Evolutionary conservation across 2,797 vertebrate species (phyloP), one percentile per base, ranked within the genome.

Genomic region (Ptychadena robeensis): DNA sequence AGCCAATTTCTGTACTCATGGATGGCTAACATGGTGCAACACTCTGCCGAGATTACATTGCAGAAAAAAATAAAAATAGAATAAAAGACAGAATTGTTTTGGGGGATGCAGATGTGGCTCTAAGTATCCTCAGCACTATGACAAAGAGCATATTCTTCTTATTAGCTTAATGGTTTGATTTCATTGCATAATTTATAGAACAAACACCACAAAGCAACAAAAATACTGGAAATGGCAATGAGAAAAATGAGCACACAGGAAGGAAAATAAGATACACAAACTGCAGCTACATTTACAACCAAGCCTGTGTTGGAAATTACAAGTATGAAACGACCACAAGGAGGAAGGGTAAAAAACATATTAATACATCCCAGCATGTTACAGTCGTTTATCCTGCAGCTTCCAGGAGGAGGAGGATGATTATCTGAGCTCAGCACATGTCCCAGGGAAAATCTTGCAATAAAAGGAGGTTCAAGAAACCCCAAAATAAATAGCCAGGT

Each of bases 291-390:
- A 15, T 61, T 61, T 27, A 28, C 9, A 53, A 22, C 8, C 8
- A 61, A 61, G 59, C 10, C 59, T 28, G 11, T 12, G 11, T 28
- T 11, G 15, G n/a, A 27, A 28, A 10, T 27, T 61, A 25, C 59
- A 28, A 27, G 9, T 59, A 59, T 22, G 9, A 70, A 70, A 14
- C n/a, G 15, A 35, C 59, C 61, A 74, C 73, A 37, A 27, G 4
- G 22, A 77, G 28, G 25, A 48, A 53, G 38, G 64, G 30, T 18
- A 53, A 78, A 48, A 78, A 78, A 68, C 75, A 57, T 68, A 64
- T 53, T 77, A 48, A 53, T 67, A 67, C 32, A 53, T 67, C 38
- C 59, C 32, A 40, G 35, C 15, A 48, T 44, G 18, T 40, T 67
- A 22, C 38, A 67, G 38, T 53, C 37, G 14, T 34, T 77, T 27